A percentile compares a stretch with the other conserved stretches of the same genome.
These are phyloP conservation scores for Coracias cyanogaster DNA, from an alignment of 2,797 vertebrate species.

Conservation along the genomic window DNA sequence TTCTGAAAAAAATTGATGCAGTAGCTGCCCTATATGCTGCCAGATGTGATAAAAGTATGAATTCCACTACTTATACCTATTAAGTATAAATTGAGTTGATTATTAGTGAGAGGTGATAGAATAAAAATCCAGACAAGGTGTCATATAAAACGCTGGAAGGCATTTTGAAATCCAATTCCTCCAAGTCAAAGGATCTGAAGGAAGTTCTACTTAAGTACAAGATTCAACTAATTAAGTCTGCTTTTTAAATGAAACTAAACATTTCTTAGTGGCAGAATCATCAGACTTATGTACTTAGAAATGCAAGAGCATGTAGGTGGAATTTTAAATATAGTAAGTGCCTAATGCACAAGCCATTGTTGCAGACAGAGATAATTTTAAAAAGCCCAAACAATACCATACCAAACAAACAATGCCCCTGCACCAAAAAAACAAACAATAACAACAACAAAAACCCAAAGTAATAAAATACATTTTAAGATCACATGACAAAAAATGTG, in stretches of 20 bases:
- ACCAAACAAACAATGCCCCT: not conserved
- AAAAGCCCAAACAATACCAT: accelerated
- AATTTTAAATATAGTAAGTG: not conserved
- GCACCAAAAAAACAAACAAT: not conserved
- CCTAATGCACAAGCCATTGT: not conserved
- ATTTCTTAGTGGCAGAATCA: not conserved
- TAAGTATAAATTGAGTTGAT: not conserved
- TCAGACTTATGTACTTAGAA: not conserved
- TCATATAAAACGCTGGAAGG: not conserved
- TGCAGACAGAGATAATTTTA: not conserved
- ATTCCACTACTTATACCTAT: not conserved
- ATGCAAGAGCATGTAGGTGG: not conserved
- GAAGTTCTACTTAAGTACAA: not conserved
- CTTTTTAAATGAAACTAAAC: not conserved
- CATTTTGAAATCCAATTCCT: not conserved
- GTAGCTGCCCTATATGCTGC: not conserved
- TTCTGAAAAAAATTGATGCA: not conserved
- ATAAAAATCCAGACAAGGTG: not conserved
- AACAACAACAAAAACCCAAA: too few species aligned
- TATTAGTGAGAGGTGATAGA: not conserved
- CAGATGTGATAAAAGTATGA: not conserved
- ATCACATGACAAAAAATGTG: not conserved
- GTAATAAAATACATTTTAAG: not conserved
- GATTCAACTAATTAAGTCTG: not conserved
- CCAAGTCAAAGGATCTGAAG: not conserved